These are phyloP conservation scores for Pterocles orientalis DNA, from an alignment of 2,113 vertebrate species.

Conservation along the genomic window DNA sequence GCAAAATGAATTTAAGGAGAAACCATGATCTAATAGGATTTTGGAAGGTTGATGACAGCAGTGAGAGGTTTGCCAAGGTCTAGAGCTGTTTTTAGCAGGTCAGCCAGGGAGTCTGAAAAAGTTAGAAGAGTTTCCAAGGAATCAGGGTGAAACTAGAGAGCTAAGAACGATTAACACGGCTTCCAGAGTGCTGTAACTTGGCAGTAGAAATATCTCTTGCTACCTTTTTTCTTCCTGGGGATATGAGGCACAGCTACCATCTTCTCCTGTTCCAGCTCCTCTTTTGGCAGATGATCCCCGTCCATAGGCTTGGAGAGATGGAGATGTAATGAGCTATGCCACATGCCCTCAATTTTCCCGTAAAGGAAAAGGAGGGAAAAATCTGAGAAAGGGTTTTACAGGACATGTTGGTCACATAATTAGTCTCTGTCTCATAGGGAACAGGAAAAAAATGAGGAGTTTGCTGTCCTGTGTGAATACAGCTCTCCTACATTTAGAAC, in stretches of 20 bases:
- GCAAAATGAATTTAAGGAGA: neutral
- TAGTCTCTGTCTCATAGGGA: neutral
- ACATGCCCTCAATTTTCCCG: neutral
- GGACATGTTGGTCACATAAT: neutral
- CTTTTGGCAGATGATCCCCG: neutral
- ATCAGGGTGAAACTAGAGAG: neutral
- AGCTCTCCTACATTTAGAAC: neutral
- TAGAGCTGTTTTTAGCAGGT: neutral
- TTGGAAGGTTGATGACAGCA: neutral
- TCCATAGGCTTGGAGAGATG: neutral
- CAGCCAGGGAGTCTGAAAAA: neutral
- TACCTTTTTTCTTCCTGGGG: neutral
- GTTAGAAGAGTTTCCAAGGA: neutral
- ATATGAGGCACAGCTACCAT: neutral
- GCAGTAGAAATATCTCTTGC: neutral
- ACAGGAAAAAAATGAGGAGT: neutral
- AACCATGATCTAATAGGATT: neutral
- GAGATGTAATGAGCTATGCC: neutral
- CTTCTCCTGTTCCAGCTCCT: neutral
- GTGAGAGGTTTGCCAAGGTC: neutral
- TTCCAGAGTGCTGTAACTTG: neutral
- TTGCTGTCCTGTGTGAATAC: neutral
- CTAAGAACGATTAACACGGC: neutral
- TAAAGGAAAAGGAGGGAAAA: neutral
- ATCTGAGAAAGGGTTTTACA: neutral